These are phyloP conservation scores for Lepidocyrtoides sp. DNA, from an alignment of 2,888 invertebrate species.

Conservation along the genomic window DNA sequence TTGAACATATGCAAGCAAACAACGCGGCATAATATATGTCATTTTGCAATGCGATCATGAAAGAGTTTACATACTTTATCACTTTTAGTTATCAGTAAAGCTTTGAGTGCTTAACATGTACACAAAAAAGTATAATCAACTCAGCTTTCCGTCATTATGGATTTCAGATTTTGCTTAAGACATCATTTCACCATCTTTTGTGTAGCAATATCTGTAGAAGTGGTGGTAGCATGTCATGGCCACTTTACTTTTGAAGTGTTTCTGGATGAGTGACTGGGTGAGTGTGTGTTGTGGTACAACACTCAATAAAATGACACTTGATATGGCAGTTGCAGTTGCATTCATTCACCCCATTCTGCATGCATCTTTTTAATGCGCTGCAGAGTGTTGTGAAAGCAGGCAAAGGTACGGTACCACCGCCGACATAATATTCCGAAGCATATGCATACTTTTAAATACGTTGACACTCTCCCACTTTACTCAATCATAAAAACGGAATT, in stretches of 20 bases:
- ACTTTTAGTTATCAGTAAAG: background rate
- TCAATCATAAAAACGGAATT: background rate
- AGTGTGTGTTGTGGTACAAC: constrained; percentile 76
- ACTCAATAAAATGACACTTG: constrained; percentile 75
- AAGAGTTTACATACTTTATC: constrained; percentile 10
- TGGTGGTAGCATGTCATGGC: constrained; percentile 53
- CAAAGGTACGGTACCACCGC: background rate
- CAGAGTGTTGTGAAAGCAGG: background rate
- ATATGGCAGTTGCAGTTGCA: constrained; percentile 66
- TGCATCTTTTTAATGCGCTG: background rate
- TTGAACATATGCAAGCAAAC: constrained; percentile 50
- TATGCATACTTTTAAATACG: background rate
- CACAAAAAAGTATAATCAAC: background rate
- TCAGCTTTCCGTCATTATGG: background rate
- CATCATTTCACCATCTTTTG: constrained; percentile 3
- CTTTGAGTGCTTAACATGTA: background rate
- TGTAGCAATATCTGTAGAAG: background rate
- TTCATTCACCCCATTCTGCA: constrained; percentile 55
- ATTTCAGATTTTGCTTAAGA: constrained; percentile 32
- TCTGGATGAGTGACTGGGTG: constrained; percentile 73
- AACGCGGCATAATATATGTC: background rate
- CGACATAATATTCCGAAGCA: background rate
- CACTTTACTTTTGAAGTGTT: constrained; percentile 72
- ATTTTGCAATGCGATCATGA: too few relatives aligned
- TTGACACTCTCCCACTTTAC: background rate